Base-by-base conservation (phyloP, 2,113 vertebrate species). In the Cacatua alba region DNA sequence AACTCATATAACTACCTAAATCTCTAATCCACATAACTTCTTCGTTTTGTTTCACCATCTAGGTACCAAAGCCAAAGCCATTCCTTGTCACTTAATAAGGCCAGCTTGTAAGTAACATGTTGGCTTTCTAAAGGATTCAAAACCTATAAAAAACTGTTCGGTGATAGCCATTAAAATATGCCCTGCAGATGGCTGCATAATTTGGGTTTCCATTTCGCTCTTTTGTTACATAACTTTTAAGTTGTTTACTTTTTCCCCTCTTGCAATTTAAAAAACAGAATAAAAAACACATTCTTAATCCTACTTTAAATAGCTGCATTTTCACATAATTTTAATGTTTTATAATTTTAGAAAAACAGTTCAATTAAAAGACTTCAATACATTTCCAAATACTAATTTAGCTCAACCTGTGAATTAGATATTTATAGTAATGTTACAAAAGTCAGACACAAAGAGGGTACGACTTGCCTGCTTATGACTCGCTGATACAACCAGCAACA, bases 91-190 rank as follows among this genome's bases (percentile, higher is more conserved):
- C 39, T 86, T 90, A 94, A 82, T 92, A 93, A 48, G 33, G 39
- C 57, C n/a, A 60, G 55, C 17, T 60, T 93, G 52, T 67, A 96
- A 90, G 86, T 83, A 90, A 90, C 48, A 82, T 41, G 29, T 63
- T 94, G 33, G 43, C 52, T 89, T 76, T 90, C 37, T 59, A 89
- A 83, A 95, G 39, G 63, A 68, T 85, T 71, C 53, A 65, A 79
- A 89, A 60, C 87, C 85, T 75, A 82, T 57, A 89, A 96, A 96
- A 95, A 95, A 94, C 81, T 80, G 59, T 87, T 93, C 31, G 13
- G 43, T 55, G 41, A 57, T 43, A 87, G 59, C 80, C 80, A 94
- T 86, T 93, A 86, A 95, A 95, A 82, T 85, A 94, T 46, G 46
- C 86, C 43, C 87, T 84, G 72, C 64, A 92, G 80, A 91, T 64